Conservation (phyloP, 2,888 invertebrate genomes). For the Ichneumon xanthorius region DNA sequence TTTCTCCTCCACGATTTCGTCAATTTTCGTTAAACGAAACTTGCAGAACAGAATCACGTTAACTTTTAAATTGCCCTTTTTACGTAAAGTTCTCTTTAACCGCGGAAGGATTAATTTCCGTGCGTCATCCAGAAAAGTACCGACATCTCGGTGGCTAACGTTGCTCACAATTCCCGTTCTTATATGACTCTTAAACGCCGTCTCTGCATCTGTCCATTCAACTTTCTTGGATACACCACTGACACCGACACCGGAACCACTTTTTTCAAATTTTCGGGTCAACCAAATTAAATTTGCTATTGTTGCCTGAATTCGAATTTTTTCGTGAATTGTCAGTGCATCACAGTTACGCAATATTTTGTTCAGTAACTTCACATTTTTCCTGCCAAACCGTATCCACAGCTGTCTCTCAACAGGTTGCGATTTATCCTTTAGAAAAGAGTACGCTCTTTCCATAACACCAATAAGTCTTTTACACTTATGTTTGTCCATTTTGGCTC, state of each 20-base stretch:
- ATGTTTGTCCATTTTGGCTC: no score
- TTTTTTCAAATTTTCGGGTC: neutral
- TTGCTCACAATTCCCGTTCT: slow-evolving; percentile 17
- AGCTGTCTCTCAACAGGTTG: neutral
- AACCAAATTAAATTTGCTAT: neutral
- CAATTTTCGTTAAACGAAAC: slow-evolving; percentile 7
- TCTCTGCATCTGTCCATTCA: neutral
- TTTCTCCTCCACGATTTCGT: slow-evolving; percentile 44
- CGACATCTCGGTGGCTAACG: slow-evolving; percentile 27
- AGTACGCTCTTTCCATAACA: neutral
- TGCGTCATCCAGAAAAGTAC: slow-evolving; percentile 30
- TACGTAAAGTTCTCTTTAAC: slow-evolving; percentile 1
- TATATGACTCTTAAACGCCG: slow-evolving; percentile 6
- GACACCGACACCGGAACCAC: neutral
- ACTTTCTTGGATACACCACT: neutral
- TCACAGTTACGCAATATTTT: neutral
- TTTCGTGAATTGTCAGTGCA: neutral
- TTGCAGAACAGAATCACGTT: neutral
- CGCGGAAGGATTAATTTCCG: neutral
- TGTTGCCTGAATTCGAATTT: neutral
- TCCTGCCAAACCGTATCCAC: neutral
- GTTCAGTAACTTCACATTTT: neutral
- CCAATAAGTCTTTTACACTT: no score
- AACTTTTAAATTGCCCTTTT: neutral
- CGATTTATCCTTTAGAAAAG: neutral